Percentiles rank a stretch among this genome's conserved stretches.
Conservation (phyloP, 2,113 vertebrate species). For the Malurus elegans region DNA sequence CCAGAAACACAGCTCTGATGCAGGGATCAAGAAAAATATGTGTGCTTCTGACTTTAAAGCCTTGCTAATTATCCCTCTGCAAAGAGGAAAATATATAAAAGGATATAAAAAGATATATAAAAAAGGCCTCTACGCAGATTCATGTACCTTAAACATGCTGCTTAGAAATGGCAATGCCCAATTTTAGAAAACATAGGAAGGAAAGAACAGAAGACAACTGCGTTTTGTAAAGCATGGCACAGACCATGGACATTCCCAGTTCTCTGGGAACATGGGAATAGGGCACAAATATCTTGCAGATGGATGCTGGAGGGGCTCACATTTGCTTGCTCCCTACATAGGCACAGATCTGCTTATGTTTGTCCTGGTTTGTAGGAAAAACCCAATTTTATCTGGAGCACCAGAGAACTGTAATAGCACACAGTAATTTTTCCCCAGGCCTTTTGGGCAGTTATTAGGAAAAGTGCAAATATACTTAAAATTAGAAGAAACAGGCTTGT, state of each 20-base stretch:
- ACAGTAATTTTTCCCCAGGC: background rate
- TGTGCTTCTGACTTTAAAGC: background rate
- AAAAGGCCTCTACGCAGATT: background rate
- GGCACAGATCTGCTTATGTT: background rate
- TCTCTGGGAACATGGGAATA: background rate
- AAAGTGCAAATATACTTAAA: background rate
- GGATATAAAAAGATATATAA: background rate
- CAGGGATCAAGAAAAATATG: background rate
- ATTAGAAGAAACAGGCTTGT: background rate
- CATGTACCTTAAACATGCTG: background rate
- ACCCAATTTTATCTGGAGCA: background rate
- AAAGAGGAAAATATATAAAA: background rate
- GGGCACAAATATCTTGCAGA: background rate
- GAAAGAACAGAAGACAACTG: background rate
- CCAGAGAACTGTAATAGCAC: background rate
- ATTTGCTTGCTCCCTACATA: background rate
- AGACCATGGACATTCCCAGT: background rate
- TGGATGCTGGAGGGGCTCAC: background rate
- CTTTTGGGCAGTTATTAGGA: background rate
- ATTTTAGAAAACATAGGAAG: background rate
- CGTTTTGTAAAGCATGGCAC: background rate
- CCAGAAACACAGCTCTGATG: background rate
- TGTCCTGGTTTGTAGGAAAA: background rate
- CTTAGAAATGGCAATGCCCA: background rate
- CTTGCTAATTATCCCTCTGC: background rate